A percentile compares a stretch with the other conserved stretches of the same genome.
phyloP scores from a whole-genome alignment of 2,888 invertebrate genomes.

The Scaptomyza cyrtandrae region DNA sequence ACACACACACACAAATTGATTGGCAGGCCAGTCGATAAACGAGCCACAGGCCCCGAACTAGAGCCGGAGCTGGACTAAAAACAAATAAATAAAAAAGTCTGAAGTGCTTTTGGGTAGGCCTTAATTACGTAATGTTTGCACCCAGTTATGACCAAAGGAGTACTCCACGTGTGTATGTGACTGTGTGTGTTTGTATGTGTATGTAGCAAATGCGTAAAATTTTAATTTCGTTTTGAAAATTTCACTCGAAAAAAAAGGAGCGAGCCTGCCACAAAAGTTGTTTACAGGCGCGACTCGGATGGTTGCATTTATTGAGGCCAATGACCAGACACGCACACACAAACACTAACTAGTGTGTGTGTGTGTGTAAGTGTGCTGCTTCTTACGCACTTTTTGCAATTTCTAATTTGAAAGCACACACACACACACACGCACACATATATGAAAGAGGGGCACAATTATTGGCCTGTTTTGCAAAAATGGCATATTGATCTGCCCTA shows the following conservation, averaged over 20 bases:
- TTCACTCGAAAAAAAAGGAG: conserved; percentile 63
- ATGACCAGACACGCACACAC: conserved; percentile 65
- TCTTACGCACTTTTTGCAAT: conserved; percentile 78
- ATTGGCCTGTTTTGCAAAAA: conserved; percentile 66
- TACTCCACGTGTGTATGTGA: conserved; percentile 41
- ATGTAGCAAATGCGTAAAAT: conserved; percentile 76
- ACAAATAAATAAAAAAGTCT: conserved; percentile 50
- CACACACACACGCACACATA: conserved; percentile 35
- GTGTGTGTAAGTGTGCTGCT: conserved; percentile 52
- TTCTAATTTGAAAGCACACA: conserved; percentile 71
- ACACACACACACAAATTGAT: conserved; percentile 64
- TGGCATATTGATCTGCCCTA: conserved; percentile 73
- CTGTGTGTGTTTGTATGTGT: conserved; percentile 19
- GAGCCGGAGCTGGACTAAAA: conserved; percentile 14
- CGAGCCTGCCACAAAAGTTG: conserved; percentile 67
- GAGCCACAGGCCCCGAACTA: conserved; percentile 12
- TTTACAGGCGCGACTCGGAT: conserved; percentile 68
- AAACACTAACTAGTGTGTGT: neutral
- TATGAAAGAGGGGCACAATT: conserved; percentile 37
- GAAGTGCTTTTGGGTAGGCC: conserved; percentile 79
- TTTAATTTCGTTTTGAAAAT: conserved; percentile 80
- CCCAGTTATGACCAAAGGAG: conserved; percentile 77
- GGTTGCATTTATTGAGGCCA: conserved; percentile 74
- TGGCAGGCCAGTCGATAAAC: conserved; percentile 75
- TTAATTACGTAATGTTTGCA: conserved; percentile 80